Conservation (phyloP, 2,888 invertebrate species). For the Agrotis ipsilon region DNA sequence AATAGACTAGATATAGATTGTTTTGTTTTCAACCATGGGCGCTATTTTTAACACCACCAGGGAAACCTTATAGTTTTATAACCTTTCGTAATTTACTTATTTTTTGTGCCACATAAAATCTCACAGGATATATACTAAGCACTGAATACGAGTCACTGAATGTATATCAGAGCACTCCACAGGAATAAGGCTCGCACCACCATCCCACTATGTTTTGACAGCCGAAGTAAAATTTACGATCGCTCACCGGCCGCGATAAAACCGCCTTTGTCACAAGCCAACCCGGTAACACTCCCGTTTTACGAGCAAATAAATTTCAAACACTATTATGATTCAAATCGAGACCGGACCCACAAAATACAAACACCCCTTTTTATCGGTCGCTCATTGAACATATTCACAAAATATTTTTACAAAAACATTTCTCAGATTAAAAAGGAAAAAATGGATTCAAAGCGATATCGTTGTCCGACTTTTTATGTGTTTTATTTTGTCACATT, state of each 20-base stretch:
- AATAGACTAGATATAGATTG: no score
- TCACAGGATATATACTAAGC: constrained; percentile 49
- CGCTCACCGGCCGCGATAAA: constrained; percentile 86
- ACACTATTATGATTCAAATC: constrained; percentile 91
- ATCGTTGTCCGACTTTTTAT: constrained; percentile 70
- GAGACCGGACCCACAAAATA: constrained; percentile 84
- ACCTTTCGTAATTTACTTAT: constrained; percentile 38
- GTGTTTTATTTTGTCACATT: constrained; percentile 80
- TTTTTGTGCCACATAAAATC: constrained; percentile 43
- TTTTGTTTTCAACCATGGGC: not conserved
- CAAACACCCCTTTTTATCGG: constrained; percentile 85
- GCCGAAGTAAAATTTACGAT: constrained; percentile 88
- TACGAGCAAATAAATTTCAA: constrained; percentile 90
- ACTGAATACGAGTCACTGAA: constrained; percentile 62
- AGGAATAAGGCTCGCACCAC: constrained; percentile 69
- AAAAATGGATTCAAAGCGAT: constrained; percentile 54
- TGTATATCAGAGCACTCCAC: constrained; percentile 60
- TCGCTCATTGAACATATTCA: constrained; percentile 80
- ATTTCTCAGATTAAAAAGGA: constrained; percentile 68
- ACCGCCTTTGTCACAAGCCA: constrained; percentile 87
- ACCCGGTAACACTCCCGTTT: constrained; percentile 86
- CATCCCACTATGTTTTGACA: constrained; percentile 84
- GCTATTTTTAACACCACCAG: not conserved
- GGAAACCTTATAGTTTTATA: constrained; percentile 15
- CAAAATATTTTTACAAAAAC: constrained; percentile 83